Conservation (phyloP, 2,888 invertebrate genomes). For the Aphidoletes aphidimyza region DNA sequence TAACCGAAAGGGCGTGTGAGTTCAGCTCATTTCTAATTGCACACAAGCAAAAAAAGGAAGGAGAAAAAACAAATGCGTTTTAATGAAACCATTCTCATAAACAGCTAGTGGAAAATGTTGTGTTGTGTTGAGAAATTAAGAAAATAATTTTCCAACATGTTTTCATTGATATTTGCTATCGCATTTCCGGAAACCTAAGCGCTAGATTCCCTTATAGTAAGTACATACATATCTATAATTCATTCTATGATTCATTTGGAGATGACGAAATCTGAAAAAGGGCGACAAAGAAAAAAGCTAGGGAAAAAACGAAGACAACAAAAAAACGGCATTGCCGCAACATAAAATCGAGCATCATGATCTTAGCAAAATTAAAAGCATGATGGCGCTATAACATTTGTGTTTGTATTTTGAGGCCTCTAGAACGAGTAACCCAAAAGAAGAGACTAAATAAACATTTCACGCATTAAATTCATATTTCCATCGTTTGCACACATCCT, state of each 20-base stretch:
- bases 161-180: neutral
- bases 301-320: neutral
- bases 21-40: neutral
- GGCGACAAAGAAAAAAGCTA: neutral
- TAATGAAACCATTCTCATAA: neutral
- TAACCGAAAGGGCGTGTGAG: neutral
- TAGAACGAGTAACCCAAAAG: slow-evolving; percentile 21
- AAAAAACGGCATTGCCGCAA: too few relatives aligned
- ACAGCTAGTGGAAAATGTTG: neutral
- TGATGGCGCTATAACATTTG: neutral
- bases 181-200: neutral
- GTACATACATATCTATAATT: too few relatives aligned
- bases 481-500: neutral
- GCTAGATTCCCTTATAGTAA: neutral
- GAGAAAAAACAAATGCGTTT: slow-evolving; percentile 1
- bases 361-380: slow-evolving; percentile 13
- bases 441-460: slow-evolving; percentile 34
- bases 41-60: neutral
- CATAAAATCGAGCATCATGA: slow-evolving; percentile 30
- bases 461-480: slow-evolving; percentile 43
- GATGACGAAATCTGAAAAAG: neutral
- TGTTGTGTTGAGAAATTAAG: neutral
- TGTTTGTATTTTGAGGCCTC: neutral
- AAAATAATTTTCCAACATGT: slow-evolving; percentile 17
- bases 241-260: neutral